A percentile compares a stretch with the other conserved stretches of the same genome.
Conservation (phyloP, 2,797 vertebrate genomes). For the Ficedula albicollis region DNA sequence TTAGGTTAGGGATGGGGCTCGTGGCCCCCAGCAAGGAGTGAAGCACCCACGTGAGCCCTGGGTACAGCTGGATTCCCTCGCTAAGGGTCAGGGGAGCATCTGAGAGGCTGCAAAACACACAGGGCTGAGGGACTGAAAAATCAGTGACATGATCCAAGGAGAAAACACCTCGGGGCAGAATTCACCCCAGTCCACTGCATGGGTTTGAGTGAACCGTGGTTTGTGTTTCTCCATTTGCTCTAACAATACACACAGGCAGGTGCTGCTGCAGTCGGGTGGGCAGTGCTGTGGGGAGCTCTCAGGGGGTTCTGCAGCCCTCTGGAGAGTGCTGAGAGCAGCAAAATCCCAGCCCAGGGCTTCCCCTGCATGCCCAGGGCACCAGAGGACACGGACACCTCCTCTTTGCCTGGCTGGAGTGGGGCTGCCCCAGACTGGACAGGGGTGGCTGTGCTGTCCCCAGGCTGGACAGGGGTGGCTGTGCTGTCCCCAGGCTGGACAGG, state of each 20-base stretch:
- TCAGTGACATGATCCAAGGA: neutral
- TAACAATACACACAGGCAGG: neutral
- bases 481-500: too few species aligned
- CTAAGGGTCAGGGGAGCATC: neutral
- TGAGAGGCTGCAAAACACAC: neutral
- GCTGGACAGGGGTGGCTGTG: neutral
- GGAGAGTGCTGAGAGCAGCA: neutral
- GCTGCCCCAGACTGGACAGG: neutral
- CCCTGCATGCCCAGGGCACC: neutral
- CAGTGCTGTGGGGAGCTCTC: neutral
- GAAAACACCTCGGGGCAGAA: neutral
- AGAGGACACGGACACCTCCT: fast-evolving
- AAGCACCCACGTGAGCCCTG: neutral
- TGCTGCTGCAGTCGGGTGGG: neutral
- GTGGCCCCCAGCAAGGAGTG: fast-evolving
- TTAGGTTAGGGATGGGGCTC: neutral
- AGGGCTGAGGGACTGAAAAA: neutral
- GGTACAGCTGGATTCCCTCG: neutral
- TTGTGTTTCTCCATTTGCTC: neutral
- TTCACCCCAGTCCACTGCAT: neutral
- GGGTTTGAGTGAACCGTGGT: neutral
- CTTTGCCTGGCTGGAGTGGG: neutral
- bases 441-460: neutral
- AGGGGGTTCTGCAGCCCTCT: neutral
- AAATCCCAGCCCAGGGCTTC: neutral